Conservation (phyloP, 2,113 vertebrate species). For the Anarhynchus alexandrinus region DNA sequence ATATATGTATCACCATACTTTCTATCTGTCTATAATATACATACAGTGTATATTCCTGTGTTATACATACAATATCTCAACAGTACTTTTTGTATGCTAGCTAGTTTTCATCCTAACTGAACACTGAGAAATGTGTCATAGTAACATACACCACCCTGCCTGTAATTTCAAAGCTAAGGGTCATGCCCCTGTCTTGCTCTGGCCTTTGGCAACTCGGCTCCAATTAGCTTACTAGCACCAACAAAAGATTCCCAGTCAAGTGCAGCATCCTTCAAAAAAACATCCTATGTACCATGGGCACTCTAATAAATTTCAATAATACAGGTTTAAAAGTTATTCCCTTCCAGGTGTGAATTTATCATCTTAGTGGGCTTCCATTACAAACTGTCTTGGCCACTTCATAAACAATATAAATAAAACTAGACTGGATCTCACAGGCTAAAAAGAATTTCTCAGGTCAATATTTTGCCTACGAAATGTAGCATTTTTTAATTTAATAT, state of each 20-base stretch:
- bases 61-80: background rate
- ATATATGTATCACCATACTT: background rate
- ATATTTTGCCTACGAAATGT: background rate
- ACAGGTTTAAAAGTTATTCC: background rate
- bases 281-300: background rate
- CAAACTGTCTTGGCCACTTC: background rate
- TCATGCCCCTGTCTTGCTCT: background rate
- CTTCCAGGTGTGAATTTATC: background rate
- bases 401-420: background rate
- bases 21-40: background rate
- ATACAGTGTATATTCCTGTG: background rate
- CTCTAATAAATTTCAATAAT: background rate
- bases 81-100: background rate
- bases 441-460: background rate
- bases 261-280: background rate
- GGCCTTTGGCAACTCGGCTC: background rate
- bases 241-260: background rate
- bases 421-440: background rate
- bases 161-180: background rate
- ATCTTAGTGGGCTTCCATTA: background rate
- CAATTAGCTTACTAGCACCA: background rate
- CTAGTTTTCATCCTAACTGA: background rate
- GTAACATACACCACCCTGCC: background rate
- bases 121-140: background rate
- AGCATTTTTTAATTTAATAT: background rate